Evolutionary conservation across 2,797 vertebrate genomes (phyloP).

Genomic region (Perodicticus potto): DNA sequence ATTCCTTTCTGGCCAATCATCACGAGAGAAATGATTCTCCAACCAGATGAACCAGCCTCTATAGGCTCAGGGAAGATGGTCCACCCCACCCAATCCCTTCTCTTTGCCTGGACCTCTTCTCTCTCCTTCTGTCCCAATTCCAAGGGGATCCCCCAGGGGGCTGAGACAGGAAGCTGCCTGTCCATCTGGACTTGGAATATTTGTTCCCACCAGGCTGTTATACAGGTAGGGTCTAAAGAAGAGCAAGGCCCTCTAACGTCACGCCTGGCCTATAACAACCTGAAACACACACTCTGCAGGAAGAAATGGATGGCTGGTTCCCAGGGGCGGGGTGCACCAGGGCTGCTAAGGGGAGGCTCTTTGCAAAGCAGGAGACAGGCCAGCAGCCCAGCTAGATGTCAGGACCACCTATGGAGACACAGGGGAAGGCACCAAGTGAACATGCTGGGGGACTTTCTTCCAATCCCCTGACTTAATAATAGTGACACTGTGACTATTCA

Average conservation of each 20-base stretch:
- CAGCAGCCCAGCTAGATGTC: neutral
- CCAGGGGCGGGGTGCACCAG: neutral
- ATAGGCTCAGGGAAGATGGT: neutral
- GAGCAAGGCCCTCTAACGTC: neutral
- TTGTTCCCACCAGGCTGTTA: conserved; percentile 4
- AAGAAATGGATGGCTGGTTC: neutral
- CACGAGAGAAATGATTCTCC: neutral
- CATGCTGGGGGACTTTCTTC: neutral
- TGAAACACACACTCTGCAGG: neutral
- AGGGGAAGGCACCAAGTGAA: neutral
- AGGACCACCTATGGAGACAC: neutral
- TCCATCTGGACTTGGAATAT: neutral
- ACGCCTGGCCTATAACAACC: neutral
- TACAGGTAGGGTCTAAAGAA: neutral
- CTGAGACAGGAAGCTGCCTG: neutral
- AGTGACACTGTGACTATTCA: neutral
- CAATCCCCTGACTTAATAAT: neutral
- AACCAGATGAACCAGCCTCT: neutral
- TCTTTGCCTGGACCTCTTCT: neutral
- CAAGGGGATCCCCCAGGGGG: neutral
- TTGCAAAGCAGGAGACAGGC: neutral
- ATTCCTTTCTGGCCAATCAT: too few relatives aligned
- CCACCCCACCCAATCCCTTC: neutral
- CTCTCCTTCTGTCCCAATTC: neutral
- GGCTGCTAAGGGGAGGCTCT: neutral